phyloP scores from a whole-genome alignment of 2,888 invertebrate genomes.

The Fragum fragum region DNA sequence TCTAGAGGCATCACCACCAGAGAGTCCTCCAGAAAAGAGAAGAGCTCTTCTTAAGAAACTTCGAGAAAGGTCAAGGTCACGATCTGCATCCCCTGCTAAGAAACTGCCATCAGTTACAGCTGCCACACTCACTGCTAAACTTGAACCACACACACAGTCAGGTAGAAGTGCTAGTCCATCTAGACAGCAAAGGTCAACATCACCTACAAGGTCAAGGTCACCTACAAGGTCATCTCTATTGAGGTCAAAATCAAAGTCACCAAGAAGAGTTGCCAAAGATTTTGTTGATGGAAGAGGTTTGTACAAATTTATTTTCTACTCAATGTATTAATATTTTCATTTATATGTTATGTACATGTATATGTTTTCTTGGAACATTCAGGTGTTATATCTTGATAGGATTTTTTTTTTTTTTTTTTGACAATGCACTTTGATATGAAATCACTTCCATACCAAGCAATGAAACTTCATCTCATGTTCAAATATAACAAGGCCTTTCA shows the following conservation, averaged over 20 bases:
- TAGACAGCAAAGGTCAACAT: slow-evolving; percentile 44
- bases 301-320: not conserved
- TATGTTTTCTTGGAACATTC: too few relatives aligned
- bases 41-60: slow-evolving; percentile 66
- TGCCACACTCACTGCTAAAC: slow-evolving; percentile 34
- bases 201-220: slow-evolving; percentile 64
- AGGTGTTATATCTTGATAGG: too few relatives aligned
- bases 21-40: slow-evolving; percentile 78
- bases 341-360: too few relatives aligned
- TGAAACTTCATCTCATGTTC: too few relatives aligned
- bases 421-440: too few relatives aligned
- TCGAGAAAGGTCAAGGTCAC: slow-evolving; percentile 67
- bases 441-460: too few relatives aligned
- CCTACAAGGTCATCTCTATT: slow-evolving; percentile 49
- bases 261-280: slow-evolving; percentile 62
- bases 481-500: too few relatives aligned
- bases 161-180: slow-evolving; percentile 32
- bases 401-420: too few relatives aligned
- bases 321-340: too few relatives aligned
- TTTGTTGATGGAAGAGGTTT: slow-evolving; percentile 66
- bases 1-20: slow-evolving; percentile 76
- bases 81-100: slow-evolving; percentile 63
- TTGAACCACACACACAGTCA: slow-evolving; percentile 14
- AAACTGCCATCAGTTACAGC: slow-evolving; percentile 56
- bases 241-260: slow-evolving; percentile 64